Base-by-base conservation (phyloP, 2,797 vertebrate species). In the Sebastolobus alascanus region DNA sequence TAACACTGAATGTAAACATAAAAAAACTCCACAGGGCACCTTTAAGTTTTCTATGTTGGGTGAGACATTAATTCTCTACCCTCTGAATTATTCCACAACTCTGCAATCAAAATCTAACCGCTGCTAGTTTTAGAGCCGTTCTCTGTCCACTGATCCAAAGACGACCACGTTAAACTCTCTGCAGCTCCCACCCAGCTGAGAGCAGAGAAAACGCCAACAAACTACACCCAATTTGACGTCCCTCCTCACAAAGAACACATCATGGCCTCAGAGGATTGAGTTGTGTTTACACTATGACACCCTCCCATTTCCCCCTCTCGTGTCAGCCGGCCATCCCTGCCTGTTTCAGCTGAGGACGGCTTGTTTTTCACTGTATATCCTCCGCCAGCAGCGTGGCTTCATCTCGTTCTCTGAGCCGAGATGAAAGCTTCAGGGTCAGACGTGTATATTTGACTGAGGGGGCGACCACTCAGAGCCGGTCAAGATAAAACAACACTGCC, bases 401-500 rank as follows among this genome's bases (percentile, higher is more conserved):
- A 40, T 67, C 80, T 68, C 68, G 65, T 50, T 69, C 74, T 68
- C 73, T 9, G 79, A 74, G 77, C 67, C 3, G 5, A 87, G 87
- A 92, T 90, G 88, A 92, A 91, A 90, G 89, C 77, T 1, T 8
- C 37, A n/a, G 73, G 90, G 89, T 91, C 90, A 91, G 86, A 80
- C 4, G 29, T 90, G 89, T 93, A 87, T 91, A 86, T 92, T 87
- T 87, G 87, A 92, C 66, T 46, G 79, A 73, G 88, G 77, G 80
- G 84, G 72, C 64, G 56, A 87, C 88, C 90, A 90, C 93, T 93
- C 90, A 87, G 89, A 84, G 79, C 77, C 64, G 31, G 87, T 85
- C 69, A 68, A 92, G 88, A 93, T 90, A 92, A 92, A 92, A 90
- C 89, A 91, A 88, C 89, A 81, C 79, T 55, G 67, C 78, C 71